Evolutionary conservation across 2,113 vertebrate species (phyloP).

Genomic region (Uria aalge): DNA sequence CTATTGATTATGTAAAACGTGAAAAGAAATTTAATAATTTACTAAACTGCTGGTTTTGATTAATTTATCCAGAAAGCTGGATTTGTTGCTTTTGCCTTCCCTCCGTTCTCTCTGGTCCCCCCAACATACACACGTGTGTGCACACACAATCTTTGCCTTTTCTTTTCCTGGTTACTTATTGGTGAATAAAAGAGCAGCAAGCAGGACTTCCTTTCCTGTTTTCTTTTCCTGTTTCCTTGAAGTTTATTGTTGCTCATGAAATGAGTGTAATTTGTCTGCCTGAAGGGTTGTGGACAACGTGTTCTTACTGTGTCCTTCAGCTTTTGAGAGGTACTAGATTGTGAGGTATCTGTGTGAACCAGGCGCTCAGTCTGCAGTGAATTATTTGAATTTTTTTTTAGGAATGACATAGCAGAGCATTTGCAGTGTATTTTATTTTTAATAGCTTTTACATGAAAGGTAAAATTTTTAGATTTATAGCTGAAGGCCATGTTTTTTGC

Average conservation of each 20-base stretch:
- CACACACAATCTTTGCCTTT: not conserved
- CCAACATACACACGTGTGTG: accelerated
- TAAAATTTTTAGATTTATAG: not conserved
- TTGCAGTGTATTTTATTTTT: not conserved
- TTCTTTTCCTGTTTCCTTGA: not conserved
- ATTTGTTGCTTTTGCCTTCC: not conserved
- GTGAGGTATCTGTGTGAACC: not conserved
- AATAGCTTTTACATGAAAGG: not conserved
- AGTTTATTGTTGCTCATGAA: not conserved
- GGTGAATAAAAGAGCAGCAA: not conserved
- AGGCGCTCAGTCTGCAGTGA: not conserved
- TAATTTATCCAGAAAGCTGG: not conserved
- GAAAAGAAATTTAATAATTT: not conserved
- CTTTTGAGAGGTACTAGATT: not conserved
- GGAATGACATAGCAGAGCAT: not conserved
- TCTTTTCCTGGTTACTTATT: not conserved
- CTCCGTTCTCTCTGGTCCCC: not conserved
- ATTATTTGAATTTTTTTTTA: not conserved
- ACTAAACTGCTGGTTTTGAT: not conserved
- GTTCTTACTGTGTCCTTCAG: not conserved
- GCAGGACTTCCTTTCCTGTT: not conserved
- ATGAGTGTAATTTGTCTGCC: not conserved
- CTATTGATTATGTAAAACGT: not conserved
- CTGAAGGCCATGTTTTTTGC: not conserved
- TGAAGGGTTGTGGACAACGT: not conserved